phyloP scores from a whole-genome alignment of 2,888 invertebrate genomes.

The Mycalesis mineus region DNA sequence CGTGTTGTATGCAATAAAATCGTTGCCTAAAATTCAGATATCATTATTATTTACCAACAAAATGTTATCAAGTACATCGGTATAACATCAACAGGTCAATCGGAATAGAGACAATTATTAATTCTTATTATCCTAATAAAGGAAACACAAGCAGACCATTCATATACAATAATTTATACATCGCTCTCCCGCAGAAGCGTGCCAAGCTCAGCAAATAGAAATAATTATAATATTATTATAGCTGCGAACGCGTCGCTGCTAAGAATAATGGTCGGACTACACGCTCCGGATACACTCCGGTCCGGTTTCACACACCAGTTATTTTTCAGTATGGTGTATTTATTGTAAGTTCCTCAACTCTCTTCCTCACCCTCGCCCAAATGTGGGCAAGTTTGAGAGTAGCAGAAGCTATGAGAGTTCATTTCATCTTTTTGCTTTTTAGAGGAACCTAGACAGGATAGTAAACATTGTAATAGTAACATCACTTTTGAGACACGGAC shows the following conservation, averaged over 20 bases:
- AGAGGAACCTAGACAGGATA: no score
- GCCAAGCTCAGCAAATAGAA: conserved; percentile 53
- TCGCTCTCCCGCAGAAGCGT: conserved; percentile 38
- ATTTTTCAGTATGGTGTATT: no score
- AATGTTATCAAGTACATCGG: neutral
- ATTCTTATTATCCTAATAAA: conserved; percentile 4
- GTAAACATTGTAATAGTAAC: no score
- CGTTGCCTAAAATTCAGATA: neutral
- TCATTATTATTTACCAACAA: neutral
- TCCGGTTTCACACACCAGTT: neutral
- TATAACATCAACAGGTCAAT: neutral
- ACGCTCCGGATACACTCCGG: neutral
- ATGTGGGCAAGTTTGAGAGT: no score
- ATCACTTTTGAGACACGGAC: no score
- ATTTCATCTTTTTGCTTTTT: no score
- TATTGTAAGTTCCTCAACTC: no score
- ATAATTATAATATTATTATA: conserved; percentile 33
- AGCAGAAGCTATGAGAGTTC: no score
- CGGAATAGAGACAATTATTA: conserved; percentile 12
- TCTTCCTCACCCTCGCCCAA: no score
- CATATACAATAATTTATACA: conserved; percentile 17
- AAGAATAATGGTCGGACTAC: conserved; percentile 16
- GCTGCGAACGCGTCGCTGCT: conserved; percentile 33
- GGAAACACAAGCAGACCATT: conserved; percentile 21
- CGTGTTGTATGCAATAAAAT: neutral